A percentile compares a stretch with the other conserved stretches of the same genome.
Conservation (phyloP, 2,113 vertebrate genomes). For the Lamprologus sp. region DNA sequence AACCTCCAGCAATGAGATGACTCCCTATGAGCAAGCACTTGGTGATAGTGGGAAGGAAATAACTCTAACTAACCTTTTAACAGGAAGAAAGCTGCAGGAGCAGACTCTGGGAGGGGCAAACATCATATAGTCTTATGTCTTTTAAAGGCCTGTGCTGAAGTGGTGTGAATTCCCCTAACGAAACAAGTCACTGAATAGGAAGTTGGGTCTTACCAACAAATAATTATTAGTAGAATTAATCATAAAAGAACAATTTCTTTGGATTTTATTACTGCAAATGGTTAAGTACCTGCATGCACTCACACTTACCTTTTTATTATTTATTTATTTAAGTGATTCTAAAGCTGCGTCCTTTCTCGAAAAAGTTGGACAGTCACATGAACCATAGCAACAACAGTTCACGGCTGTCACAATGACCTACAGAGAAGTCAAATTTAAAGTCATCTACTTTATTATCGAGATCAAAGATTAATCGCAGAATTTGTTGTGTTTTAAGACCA, state of each 20-base stretch:
- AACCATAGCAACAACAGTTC: not conserved
- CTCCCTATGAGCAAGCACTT: not conserved
- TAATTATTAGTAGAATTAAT: not conserved
- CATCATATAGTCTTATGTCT: not conserved
- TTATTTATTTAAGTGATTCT: not conserved
- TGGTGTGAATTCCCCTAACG: not conserved
- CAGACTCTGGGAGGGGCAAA: not conserved
- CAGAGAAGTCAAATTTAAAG: not conserved
- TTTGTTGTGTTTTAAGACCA: not conserved
- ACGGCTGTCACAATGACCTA: not conserved
- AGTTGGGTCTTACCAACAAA: not conserved
- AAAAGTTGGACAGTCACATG: accelerated
- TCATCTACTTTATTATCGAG: not conserved
- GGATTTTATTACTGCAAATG: not conserved
- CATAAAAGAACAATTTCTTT: not conserved
- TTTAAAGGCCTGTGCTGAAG: not conserved
- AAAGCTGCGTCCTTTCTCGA: not conserved
- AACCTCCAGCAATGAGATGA: not conserved
- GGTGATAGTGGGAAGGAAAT: not conserved
- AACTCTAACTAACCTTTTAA: not conserved
- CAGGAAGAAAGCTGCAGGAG: not conserved
- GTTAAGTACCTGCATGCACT: accelerated
- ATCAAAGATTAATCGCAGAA: not conserved
- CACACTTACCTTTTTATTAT: not conserved
- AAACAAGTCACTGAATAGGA: not conserved